Evolutionary conservation across 23 tunicate genomes (phyloP), one percentile per base, ranked within the genome.

Genomic region (Corella eumyota): DNA sequence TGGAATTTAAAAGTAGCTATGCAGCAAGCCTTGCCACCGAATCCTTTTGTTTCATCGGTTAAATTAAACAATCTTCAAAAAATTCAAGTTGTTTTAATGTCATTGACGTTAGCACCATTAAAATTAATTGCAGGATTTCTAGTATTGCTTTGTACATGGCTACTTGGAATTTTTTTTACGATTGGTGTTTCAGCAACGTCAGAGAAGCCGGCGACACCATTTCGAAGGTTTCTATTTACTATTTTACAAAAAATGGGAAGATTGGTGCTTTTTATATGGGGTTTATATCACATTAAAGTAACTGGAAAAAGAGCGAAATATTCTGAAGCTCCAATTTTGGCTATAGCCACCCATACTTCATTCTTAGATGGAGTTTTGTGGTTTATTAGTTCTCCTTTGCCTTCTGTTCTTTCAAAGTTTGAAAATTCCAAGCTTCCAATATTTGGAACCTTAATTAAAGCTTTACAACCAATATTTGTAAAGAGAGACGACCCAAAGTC

Each of bases 401-500:
- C 88, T 3, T 23, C 76, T 50, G 83, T 74, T 22, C 27, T 84
- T 32, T 61, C 94, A 13, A 84, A 84, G 58, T 26, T 23, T 30
- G 94, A 84, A 50, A 75, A 65, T 30, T 66, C 70, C 25, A 32
- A 68, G 30, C 62, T 67, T 45, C 94, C 94, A 19, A 46, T 84
- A 4, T 54, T 84, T 59, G 78, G 94, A 38, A 84, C 81, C 31
- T 64, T 88, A 35, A 21, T 88, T 35, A 88, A 73, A 73, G 78
- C 88, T 27, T 25, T 77, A 2, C 87, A 88, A 54, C 96, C 96
- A 22, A 69, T 88, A 17, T 48, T 88, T 6, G 96, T 88, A 3
- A n/a, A 32, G 0, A 30, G 96, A 15, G 71, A 67, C 32, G 77
- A 88, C 35, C 27, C 61, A 9, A 15, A 52, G 31, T 79, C 88